A percentile compares a stretch with the other conserved stretches of the same genome.
Evolutionary conservation across 2,888 invertebrate genomes (phyloP).

Genomic region (Calameuta idolon): DNA sequence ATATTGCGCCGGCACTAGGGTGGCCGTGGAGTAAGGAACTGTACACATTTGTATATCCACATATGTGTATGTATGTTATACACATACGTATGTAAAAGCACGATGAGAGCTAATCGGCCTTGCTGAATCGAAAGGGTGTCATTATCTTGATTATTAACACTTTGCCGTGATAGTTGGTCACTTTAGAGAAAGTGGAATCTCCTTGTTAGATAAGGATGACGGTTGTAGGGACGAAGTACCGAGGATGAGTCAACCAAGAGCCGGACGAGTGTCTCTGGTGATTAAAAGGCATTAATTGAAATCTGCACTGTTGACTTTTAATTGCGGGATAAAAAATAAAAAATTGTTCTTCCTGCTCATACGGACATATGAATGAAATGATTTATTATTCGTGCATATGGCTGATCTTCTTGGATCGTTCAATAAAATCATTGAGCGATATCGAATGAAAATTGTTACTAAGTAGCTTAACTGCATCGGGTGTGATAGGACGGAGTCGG

Average conservation of each 20-base stretch:
- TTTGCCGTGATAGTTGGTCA: background rate
- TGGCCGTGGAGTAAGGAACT: background rate
- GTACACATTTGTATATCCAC: background rate
- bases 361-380: background rate
- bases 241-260: background rate
- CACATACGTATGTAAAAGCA: no score
- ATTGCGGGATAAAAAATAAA: background rate
- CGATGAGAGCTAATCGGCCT: background rate
- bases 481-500: background rate
- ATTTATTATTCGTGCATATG: background rate
- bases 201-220: background rate
- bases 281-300: background rate
- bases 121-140: background rate
- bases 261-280: background rate
- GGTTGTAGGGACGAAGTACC: background rate
- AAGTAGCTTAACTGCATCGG: background rate
- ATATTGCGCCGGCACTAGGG: slow-evolving; percentile 22
- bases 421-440: background rate
- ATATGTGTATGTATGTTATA: no score
- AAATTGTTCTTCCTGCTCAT: background rate
- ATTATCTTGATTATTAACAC: background rate
- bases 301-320: background rate
- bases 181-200: background rate
- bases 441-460: background rate
- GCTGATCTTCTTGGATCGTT: background rate